phyloP scores from a whole-genome alignment of 2,797 vertebrate genomes.

The Octomys mimax region DNA sequence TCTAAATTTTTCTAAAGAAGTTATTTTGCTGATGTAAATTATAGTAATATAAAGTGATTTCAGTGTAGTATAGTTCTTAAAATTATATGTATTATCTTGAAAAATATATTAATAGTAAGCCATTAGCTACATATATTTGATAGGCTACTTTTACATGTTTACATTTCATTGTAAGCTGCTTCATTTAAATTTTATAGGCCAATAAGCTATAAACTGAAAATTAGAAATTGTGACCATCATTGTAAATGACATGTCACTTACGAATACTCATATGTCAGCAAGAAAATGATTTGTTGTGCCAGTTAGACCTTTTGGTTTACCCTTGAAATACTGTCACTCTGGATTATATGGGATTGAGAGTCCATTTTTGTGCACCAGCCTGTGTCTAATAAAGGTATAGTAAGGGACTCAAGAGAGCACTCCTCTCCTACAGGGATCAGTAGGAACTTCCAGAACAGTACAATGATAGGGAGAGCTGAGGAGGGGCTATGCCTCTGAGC shows the following conservation, averaged over 20 bases:
- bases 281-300: background rate
- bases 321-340: background rate
- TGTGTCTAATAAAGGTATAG: background rate
- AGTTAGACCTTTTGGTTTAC: constrained; percentile 16
- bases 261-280: background rate
- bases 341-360: constrained; percentile 13
- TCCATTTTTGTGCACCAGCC: background rate
- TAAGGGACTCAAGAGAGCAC: background rate
- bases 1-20: background rate
- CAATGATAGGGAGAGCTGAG: background rate
- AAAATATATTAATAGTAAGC: background rate
- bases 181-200: constrained; percentile 24
- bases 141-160: constrained; percentile 22
- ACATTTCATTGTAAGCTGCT: constrained; percentile 14
- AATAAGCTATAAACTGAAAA: constrained; percentile 32
- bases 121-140: constrained; percentile 24
- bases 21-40: constrained; percentile 26
- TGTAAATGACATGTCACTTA: background rate
- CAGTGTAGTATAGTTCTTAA: constrained; percentile 9
- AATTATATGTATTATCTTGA: constrained; percentile 18
- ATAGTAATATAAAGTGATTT: constrained; percentile 27
- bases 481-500: background rate
- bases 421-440: background rate
- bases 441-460: background rate
- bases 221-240: background rate